Conservation (phyloP, 2,888 invertebrate species). For the Noctua pronuba region DNA sequence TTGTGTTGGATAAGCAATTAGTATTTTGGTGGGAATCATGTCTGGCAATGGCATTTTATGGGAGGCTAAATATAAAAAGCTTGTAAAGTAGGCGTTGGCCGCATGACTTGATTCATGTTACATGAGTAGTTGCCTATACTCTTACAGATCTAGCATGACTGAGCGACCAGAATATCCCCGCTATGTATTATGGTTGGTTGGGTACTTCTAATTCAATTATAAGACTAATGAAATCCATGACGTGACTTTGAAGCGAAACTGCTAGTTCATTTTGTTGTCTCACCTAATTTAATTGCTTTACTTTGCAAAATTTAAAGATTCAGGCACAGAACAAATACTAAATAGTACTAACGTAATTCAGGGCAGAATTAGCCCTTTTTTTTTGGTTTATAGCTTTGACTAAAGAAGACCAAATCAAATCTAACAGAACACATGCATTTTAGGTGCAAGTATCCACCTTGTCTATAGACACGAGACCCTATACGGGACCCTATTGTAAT, state of each 20-base stretch:
- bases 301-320: not conserved
- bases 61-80: not conserved
- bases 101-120: not conserved
- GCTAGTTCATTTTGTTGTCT: not conserved
- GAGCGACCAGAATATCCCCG: not conserved
- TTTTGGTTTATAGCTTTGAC: not conserved
- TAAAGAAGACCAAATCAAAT: not conserved
- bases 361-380: no score
- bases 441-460: not conserved
- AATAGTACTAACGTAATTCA: no score
- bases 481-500: not conserved
- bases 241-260: not conserved
- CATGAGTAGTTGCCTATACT: not conserved
- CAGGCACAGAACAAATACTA: no score
- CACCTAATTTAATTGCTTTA: not conserved
- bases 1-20: not conserved
- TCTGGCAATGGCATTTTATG: not conserved
- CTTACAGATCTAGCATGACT: not conserved
- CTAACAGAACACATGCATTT: not conserved
- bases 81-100: not conserved
- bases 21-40: not conserved
- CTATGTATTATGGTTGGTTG: not conserved
- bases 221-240: constrained; percentile 5
- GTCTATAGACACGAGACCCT: not conserved
- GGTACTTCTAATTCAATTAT: constrained; percentile 3